Base-by-base conservation (phyloP, 2,888 invertebrate genomes). In the Phortica okadai region DNA sequence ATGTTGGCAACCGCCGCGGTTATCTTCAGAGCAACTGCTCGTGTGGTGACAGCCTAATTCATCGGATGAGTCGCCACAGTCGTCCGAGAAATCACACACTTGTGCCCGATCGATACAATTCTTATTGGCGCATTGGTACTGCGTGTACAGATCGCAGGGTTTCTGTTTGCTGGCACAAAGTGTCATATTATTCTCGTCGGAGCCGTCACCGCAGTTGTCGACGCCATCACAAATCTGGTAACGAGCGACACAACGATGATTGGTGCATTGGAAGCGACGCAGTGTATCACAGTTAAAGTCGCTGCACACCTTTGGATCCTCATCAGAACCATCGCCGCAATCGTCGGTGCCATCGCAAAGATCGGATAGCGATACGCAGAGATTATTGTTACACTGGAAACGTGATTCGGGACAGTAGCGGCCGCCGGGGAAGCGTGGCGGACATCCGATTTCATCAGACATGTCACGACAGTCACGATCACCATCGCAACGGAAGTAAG, bases 121-220 rank as follows among this genome's bases (percentile, higher is more conserved):
- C 78, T 95, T 94, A 91, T 97, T 97, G 75, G 96, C 95, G 91
- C 98, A 98, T 88, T 95, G 95, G 92, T 95, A 98, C 92, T 98
- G 97, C 6, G 94, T 93, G 82, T 94, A 93, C 0, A 94, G 93
- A 87, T 96, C 96, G 90, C 97, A 97, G 0, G 96, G 94, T 82
- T 95, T 94, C 73, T 94, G 93, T 79, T 95, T 94, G n/a, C 94
- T 93, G 1, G 95, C 94, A 89, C 97, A 98, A 75, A 97, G 92
- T 0, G 97, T 97, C 94, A 97, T 96, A 91, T 98, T 97, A 91
- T 98, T 98, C 92, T 99, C 98, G 91, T 99, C 99, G 0, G 96
- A 96, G 8, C 97, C 97, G 91, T 98, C 98, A 56, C 97, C 97
- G 91, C 98, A 99, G 91, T 98, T 97, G 91, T 98, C 97, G 21